Evolutionary conservation across 2,797 vertebrate species (phyloP), one percentile per base, ranked within the genome.

Genomic region (Triplophysa yarkandensis): DNA sequence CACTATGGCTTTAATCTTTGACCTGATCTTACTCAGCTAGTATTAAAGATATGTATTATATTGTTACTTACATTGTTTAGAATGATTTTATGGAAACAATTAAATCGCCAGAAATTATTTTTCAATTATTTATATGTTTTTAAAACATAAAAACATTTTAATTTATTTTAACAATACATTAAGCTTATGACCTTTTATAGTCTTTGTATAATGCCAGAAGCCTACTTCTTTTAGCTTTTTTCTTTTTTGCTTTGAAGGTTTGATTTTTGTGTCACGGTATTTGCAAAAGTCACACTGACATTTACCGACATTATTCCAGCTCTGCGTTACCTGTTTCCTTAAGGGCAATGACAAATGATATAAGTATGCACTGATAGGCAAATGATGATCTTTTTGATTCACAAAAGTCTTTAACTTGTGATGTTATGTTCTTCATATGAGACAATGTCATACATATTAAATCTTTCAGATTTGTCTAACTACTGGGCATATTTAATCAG

Each of bases 301-400:
- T 68, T 68, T n/a, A 34, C 41, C 48, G 46, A 4, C 46, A 39
- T 36, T 50, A 34, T 71, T 17, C 32, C 11, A 48, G 43, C 36
- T 48, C 21, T 4, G 19, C 30, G 5, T 36, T 61, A 28, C 10
- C 8, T 48, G 32, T 25, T 14, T 11, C 30, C 28, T 48, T 48
- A 46, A 60, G 3, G 43, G 27, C 44, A 61, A 50, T 50, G 7
- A 50, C 7, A 21, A 50, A 10, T 21, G 2, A 2, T 50, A 23
- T 50, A 21, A 50, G 46, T 50, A 21, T 50, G 8, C 46, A 50
- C 2, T 16, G 46, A 23, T 3, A 48, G 44, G 5, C 6, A 6
- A 30, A 30, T 30, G 6, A 30, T 3, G 6, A 30, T 6, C 3
- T 30, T 30, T 30, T 30, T 30, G 6, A 30, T 30, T 3, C 6